phyloP scores from a whole-genome alignment of 2,888 invertebrate species.

The Hyppa rectilinea region DNA sequence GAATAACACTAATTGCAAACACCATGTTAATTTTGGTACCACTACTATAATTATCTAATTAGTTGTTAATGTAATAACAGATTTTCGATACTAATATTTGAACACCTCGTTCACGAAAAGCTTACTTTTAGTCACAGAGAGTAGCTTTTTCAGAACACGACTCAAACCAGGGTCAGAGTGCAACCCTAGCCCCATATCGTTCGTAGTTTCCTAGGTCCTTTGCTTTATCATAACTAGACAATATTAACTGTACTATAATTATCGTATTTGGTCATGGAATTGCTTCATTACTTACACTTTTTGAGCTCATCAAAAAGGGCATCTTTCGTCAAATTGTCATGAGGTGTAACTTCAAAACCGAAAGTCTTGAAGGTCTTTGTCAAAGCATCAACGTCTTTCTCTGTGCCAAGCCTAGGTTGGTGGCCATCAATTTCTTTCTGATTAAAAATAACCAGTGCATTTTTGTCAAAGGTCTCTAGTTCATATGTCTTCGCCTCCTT shows the following conservation, averaged over 20 bases:
- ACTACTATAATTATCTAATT: background rate
- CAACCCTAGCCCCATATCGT: background rate
- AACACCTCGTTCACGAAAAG: background rate
- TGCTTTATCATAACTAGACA: background rate
- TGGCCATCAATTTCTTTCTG: constrained; percentile 77
- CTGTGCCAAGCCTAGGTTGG: constrained; percentile 77
- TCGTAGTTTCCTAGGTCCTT: background rate
- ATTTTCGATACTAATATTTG: no score
- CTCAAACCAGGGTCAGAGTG: background rate
- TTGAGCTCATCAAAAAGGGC: constrained; percentile 74
- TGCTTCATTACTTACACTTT: constrained; percentile 71
- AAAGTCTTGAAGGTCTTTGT: constrained; percentile 75
- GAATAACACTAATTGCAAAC: background rate
- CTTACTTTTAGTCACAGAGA: background rate
- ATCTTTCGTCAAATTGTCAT: constrained; percentile 75
- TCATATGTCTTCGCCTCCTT: constrained; percentile 78
- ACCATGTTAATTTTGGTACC: background rate
- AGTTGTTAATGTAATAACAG: background rate
- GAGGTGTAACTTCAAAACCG: constrained; percentile 76
- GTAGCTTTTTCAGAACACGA: background rate
- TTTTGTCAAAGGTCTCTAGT: constrained; percentile 81
- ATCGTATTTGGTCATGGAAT: background rate
- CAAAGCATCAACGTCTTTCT: constrained; percentile 77
- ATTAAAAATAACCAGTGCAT: constrained; percentile 82
- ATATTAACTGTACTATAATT: background rate